These are phyloP conservation scores for Eutolmus rufibarbis DNA, from an alignment of 2,888 invertebrate genomes.

Conservation along the genomic window DNA sequence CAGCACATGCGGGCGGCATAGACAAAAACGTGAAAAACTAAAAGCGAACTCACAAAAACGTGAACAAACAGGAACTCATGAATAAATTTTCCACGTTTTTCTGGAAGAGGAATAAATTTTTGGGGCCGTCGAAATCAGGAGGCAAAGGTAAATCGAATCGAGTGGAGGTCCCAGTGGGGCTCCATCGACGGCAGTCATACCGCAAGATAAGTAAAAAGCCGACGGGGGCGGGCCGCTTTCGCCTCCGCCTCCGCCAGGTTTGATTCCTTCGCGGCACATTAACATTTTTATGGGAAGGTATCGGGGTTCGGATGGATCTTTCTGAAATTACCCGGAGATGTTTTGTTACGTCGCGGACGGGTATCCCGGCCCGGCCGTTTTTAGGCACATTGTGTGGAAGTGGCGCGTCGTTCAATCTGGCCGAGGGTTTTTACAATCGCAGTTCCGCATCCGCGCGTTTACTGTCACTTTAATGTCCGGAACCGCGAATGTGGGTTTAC, in stretches of 20 bases:
- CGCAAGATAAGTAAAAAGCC: neutral
- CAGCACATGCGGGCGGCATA: neutral
- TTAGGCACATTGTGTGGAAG: neutral
- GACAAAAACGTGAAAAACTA: neutral
- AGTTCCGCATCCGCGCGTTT: constrained; percentile 14
- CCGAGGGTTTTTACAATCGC: neutral
- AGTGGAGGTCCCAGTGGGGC: neutral
- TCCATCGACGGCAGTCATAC: neutral
- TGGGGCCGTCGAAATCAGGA: neutral
- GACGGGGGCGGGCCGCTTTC: neutral
- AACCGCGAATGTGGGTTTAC: neutral
- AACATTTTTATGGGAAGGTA: constrained; percentile 11
- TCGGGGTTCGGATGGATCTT: neutral
- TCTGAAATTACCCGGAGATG: neutral
- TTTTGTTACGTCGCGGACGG: neutral
- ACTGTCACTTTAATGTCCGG: neutral
- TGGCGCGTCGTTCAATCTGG: neutral
- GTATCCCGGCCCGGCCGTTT: neutral
- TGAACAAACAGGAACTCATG: constrained; percentile 11
- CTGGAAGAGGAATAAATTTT: neutral
- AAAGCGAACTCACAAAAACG: neutral
- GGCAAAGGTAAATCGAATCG: constrained; percentile 7
- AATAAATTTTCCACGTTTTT: constrained; percentile 14
- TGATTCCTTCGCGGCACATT: constrained; percentile 1
- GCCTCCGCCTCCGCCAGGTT: neutral